Percentiles rank a stretch among this genome's conserved stretches.
Conservation (phyloP, 2,113 vertebrate species). For the Mus musculus region GRCm39 chr12:58476501-58477000, state of each 20-base stretch:
- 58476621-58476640: slow-evolving; percentile 64
- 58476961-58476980: slow-evolving; percentile 65
- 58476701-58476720: slow-evolving; percentile 69
- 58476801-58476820: slow-evolving; percentile 57
- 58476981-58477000: slow-evolving; percentile 73
- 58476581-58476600: not conserved
- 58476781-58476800: slow-evolving; percentile 73
- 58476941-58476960: slow-evolving; percentile 69
- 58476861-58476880: slow-evolving; percentile 77
- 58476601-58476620: slow-evolving; percentile 73
- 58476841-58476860: slow-evolving; percentile 73
- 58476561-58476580: slow-evolving; percentile 40
- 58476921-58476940: slow-evolving; percentile 64
- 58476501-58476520: slow-evolving; percentile 23
- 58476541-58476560: slow-evolving; percentile 62
- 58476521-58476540: slow-evolving; percentile 61
- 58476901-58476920: slow-evolving; percentile 3
- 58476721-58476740: slow-evolving; percentile 78
- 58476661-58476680: slow-evolving; percentile 73
- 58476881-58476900: slow-evolving; percentile 73
- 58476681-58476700: slow-evolving; percentile 71
- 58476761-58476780: slow-evolving; percentile 77
- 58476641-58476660: slow-evolving; percentile 63
- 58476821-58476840: slow-evolving; percentile 57
- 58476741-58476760: slow-evolving; percentile 77